Percentiles rank a stretch among this genome's conserved stretches.
Conservation (phyloP, 2,797 vertebrate species). For the Pseudochaenichthys georgianus region DNA sequence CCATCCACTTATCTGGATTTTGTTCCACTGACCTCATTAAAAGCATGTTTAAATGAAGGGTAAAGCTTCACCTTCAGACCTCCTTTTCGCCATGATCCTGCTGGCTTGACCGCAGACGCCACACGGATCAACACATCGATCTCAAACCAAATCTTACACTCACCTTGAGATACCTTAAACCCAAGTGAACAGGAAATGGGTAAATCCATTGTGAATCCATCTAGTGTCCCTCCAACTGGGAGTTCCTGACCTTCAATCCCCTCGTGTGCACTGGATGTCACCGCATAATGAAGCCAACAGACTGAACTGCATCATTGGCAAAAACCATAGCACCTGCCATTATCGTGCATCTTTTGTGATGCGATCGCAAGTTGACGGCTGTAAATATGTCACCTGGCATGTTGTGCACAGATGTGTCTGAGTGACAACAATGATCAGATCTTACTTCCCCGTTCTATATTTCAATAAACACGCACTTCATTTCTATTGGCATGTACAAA, state of each 20-base stretch:
- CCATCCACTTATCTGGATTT: neutral
- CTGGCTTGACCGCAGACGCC: neutral
- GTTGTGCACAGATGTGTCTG: too few relatives aligned
- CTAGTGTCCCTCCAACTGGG: too few relatives aligned
- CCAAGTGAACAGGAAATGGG: neutral
- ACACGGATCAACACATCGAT: neutral
- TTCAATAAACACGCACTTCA: too few relatives aligned
- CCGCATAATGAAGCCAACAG: neutral
- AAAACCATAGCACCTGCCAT: neutral
- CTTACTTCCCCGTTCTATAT: too few relatives aligned
- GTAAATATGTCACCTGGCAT: too few relatives aligned
- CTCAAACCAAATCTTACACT: too few relatives aligned
- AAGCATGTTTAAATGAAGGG: too few relatives aligned
- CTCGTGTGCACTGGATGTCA: neutral
- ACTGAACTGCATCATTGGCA: neutral
- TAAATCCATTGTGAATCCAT: neutral
- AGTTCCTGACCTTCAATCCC: neutral
- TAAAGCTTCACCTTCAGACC: neutral
- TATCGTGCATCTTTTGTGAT: too few relatives aligned
- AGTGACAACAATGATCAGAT: too few relatives aligned
- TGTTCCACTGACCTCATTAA: neutral
- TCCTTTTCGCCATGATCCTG: neutral
- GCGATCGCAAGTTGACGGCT: too few relatives aligned
- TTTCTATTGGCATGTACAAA: too few relatives aligned
- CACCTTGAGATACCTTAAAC: neutral